Percentiles rank a stretch among this genome's conserved stretches.
phyloP scores from a whole-genome alignment of 1,140 invertebrate species.

The Triops longicaudatus region DNA sequence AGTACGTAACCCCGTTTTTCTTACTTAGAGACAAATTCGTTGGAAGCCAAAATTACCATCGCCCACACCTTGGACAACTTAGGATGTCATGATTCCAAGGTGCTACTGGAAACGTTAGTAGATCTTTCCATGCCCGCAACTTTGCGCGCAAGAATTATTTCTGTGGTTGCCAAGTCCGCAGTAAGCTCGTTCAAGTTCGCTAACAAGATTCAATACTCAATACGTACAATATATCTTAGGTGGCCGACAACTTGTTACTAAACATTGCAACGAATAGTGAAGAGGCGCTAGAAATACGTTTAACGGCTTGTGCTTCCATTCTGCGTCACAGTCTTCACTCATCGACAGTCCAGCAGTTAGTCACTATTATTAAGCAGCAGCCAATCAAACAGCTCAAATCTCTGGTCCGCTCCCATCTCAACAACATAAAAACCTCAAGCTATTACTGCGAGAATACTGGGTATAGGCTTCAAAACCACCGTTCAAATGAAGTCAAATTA shows the following conservation, averaged over 20 bases:
- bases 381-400: neutral
- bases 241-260: neutral
- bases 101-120: neutral
- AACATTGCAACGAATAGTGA: neutral
- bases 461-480: neutral
- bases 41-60: neutral
- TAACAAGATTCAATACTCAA: neutral
- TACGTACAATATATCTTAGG: neutral
- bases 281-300: neutral
- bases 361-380: neutral
- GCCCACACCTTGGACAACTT: neutral
- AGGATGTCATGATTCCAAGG: neutral
- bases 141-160: neutral
- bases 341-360: neutral
- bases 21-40: neutral
- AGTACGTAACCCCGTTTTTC: too few species aligned
- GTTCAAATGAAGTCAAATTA: too few species aligned
- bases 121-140: neutral
- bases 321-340: neutral
- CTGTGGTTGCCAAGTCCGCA: neutral
- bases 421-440: neutral
- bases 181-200: neutral
- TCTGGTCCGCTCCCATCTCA: neutral
- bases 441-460: neutral
- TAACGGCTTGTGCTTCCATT: neutral